phyloP scores from a whole-genome alignment of 2,113 vertebrate genomes.

The Nothobranchius furzeri region DNA sequence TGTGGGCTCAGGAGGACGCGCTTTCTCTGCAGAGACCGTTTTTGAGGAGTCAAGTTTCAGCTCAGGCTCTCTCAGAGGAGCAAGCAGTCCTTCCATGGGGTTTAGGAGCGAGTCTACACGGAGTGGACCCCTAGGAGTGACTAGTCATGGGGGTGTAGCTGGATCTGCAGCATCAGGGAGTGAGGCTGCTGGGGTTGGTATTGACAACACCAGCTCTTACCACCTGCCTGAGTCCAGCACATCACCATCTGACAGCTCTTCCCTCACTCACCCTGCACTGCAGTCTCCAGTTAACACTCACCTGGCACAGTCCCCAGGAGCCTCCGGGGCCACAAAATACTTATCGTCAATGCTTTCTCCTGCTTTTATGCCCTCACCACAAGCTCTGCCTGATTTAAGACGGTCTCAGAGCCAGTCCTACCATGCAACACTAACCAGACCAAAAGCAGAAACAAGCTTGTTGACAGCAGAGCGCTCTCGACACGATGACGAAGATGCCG shows the following conservation, averaged over 20 bases:
- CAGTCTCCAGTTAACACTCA: slow-evolving; percentile 82
- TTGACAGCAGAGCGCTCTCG: slow-evolving; percentile 73
- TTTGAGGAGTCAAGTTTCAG: slow-evolving; percentile 75
- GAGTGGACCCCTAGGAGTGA: slow-evolving; percentile 50
- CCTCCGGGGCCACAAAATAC: slow-evolving; percentile 82
- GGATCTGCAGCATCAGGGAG: slow-evolving; percentile 61
- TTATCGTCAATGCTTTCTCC: slow-evolving; percentile 84
- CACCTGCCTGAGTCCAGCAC: slow-evolving; percentile 85
- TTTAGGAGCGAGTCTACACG: slow-evolving; percentile 71
- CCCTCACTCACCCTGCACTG: slow-evolving; percentile 81
- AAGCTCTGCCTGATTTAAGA: slow-evolving; percentile 67
- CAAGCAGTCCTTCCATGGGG: slow-evolving; percentile 83
- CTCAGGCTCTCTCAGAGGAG: slow-evolving; percentile 69
- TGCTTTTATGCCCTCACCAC: slow-evolving; percentile 80
- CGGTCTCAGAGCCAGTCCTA: slow-evolving; percentile 66
- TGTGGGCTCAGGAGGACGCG: slow-evolving; percentile 69
- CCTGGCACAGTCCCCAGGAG: slow-evolving; percentile 83
- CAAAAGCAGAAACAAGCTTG: slow-evolving; percentile 70
- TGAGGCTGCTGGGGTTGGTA: slow-evolving; percentile 38
- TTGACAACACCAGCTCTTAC: slow-evolving; percentile 64
- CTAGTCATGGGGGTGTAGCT: slow-evolving; percentile 49
- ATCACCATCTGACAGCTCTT: slow-evolving; percentile 75
- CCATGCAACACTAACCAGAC: slow-evolving; percentile 68
- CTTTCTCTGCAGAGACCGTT: slow-evolving; percentile 82
- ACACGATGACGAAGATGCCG: slow-evolving; percentile 83